phyloP scores from a whole-genome alignment of 2,797 vertebrate species.

The Hippopotamyrus pictus region DNA sequence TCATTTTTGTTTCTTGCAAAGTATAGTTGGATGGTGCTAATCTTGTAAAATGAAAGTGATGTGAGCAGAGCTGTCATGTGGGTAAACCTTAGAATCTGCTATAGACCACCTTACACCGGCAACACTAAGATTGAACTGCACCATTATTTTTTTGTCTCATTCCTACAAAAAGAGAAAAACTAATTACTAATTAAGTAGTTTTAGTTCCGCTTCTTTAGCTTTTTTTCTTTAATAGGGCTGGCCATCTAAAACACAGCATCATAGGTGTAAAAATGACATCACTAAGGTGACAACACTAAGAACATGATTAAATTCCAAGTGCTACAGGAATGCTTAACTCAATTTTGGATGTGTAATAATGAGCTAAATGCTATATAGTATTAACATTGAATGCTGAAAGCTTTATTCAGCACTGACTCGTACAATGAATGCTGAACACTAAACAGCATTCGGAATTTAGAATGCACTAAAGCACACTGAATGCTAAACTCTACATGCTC shows the following conservation, averaged over 20 bases:
- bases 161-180: not conserved
- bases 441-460: not conserved
- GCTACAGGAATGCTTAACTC: not conserved
- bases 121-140: not conserved
- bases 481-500: not conserved
- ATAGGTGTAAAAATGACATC: not conserved
- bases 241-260: not conserved
- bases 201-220: not conserved
- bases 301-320: not conserved
- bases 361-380: not conserved
- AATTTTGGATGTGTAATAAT: not conserved
- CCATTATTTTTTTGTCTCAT: not conserved
- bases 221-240: not conserved
- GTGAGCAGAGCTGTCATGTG: not conserved
- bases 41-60: not conserved
- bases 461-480: not conserved
- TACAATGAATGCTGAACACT: not conserved
- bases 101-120: not conserved
- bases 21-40: not conserved
- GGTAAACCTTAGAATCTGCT: not conserved
- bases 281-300: not conserved
- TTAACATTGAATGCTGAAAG: not conserved
- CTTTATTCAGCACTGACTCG: not conserved
- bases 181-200: not conserved
- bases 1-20: not conserved